These are phyloP conservation scores for Orgyia antiqua DNA, from an alignment of 2,888 invertebrate species.

Conservation along the genomic window DNA sequence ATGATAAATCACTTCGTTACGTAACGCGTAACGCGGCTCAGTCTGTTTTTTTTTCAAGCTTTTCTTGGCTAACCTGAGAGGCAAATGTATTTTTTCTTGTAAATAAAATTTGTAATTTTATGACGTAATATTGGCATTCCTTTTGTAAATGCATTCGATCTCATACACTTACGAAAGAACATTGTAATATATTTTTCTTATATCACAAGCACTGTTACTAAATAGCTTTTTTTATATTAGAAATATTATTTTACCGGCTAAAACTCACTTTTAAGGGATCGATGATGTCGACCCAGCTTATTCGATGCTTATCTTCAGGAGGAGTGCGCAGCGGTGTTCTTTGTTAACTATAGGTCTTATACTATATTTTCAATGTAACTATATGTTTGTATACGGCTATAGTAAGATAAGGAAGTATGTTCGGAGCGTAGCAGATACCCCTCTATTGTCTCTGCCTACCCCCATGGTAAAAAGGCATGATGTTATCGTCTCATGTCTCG, in stretches of 20 bases:
- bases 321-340: background rate
- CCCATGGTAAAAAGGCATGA: no score
- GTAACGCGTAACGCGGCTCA: no score
- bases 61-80: slow-evolving; percentile 11
- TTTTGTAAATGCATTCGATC: slow-evolving; percentile 24
- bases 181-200: background rate
- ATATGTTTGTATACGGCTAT: no score
- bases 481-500: no score
- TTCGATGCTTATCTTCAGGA: no score
- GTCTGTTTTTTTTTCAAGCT: no score
- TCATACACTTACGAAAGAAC: slow-evolving; percentile 13
- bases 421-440: no score
- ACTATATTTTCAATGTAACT: background rate
- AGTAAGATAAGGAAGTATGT: no score
- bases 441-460: no score
- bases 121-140: slow-evolving; percentile 26
- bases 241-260: no score
- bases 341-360: background rate
- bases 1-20: no score
- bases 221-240: background rate
- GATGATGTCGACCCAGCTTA: background rate
- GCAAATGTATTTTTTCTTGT: slow-evolving; percentile 15
- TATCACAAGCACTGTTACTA: background rate
- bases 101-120: slow-evolving; percentile 29
- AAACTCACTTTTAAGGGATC: no score